Evolutionary conservation across 2,888 invertebrate genomes (phyloP).

Genomic region (Liopterus haemorrhoidalis): DNA sequence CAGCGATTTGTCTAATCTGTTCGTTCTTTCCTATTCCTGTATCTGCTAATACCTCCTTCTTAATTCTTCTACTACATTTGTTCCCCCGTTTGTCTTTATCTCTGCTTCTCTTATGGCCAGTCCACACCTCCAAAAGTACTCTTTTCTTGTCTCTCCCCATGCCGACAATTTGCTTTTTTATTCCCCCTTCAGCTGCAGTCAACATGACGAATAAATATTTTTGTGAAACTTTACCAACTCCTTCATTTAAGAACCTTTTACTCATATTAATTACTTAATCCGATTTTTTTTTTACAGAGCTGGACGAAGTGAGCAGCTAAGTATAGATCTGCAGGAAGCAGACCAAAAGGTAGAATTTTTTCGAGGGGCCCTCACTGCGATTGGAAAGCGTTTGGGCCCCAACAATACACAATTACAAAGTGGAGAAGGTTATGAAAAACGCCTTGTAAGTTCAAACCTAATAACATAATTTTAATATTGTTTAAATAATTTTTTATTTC

Average conservation of each 20-base stretch:
- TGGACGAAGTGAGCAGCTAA: constrained; percentile 74
- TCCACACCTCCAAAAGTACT: too few species aligned
- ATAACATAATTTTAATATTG: constrained; percentile 7
- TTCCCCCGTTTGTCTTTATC: too few species aligned
- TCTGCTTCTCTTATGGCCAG: too few species aligned
- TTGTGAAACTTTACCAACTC: too few species aligned
- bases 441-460: constrained; percentile 49
- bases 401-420: constrained; percentile 42
- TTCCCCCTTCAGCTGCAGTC: constrained; percentile 18
- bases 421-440: constrained; percentile 45
- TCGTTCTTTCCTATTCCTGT: too few species aligned
- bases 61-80: too few species aligned
- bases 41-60: too few species aligned
- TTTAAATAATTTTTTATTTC: constrained; percentile 30
- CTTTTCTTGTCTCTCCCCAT: too few species aligned
- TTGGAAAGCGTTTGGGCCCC: constrained; percentile 57
- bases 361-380: constrained; percentile 59
- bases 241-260: too few species aligned
- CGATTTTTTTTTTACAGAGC: constrained; percentile 62
- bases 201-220: too few species aligned
- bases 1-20: too few species aligned
- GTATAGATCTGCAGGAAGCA: constrained; percentile 70
- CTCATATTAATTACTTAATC: constrained; percentile 23
- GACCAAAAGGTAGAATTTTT: constrained; percentile 78
- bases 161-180: too few species aligned